A percentile compares a stretch with the other conserved stretches of the same genome.
Evolutionary conservation across 2,888 invertebrate genomes (phyloP).

Genomic region (Sepiola atlantica): DNA sequence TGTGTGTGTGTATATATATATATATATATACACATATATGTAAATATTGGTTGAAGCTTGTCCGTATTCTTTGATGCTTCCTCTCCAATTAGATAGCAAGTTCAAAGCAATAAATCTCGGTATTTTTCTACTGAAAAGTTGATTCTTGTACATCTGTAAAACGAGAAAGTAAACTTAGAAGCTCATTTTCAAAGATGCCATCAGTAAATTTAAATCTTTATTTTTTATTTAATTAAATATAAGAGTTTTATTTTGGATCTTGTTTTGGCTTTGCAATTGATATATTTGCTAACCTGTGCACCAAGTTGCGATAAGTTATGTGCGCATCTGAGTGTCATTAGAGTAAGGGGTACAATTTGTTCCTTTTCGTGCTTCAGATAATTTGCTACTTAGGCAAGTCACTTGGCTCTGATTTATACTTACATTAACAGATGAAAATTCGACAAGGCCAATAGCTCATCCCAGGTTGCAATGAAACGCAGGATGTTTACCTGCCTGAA

Average conservation of each 20-base stretch:
- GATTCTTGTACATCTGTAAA: neutral
- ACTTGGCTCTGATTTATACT: neutral
- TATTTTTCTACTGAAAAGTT: neutral
- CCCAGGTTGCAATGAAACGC: neutral
- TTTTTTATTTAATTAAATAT: neutral
- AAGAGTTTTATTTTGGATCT: neutral
- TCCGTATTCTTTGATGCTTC: neutral
- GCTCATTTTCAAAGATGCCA: neutral
- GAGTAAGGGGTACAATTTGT: neutral
- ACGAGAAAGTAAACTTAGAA: neutral
- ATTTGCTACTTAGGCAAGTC: conserved; percentile 1
- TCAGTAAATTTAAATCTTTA: neutral
- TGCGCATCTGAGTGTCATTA: neutral
- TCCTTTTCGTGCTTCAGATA: neutral
- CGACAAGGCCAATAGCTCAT: neutral
- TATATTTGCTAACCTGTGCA: neutral
- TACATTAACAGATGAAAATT: neutral
- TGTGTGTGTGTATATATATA: too few relatives aligned
- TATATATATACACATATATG: too few relatives aligned
- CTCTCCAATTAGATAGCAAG: neutral
- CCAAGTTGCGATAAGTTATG: neutral
- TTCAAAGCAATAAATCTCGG: neutral
- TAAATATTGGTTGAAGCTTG: neutral
- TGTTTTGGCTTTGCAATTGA: neutral
- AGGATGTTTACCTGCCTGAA: neutral